Conservation (phyloP, 2,888 invertebrate genomes). For the Frankliniella fusca region DNA sequence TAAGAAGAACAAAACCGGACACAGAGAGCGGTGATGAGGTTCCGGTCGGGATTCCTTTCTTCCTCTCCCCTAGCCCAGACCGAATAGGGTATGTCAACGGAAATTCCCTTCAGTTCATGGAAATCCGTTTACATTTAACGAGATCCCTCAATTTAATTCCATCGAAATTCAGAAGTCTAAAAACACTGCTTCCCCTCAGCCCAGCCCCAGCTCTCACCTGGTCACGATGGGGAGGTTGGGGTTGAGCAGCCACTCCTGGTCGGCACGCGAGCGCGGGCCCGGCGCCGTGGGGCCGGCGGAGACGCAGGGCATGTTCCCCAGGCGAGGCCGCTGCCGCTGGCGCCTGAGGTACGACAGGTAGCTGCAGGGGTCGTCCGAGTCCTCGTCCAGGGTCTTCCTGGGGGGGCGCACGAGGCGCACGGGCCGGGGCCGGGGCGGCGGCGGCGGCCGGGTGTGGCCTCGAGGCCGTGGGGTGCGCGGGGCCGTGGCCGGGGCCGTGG, state of each 20-base stretch:
- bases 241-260: not conserved
- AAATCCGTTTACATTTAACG: too few species aligned
- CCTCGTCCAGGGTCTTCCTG: not conserved
- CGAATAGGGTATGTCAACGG: too few species aligned
- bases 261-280: not conserved
- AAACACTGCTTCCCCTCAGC: too few species aligned
- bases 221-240: conserved; percentile 3
- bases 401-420: conserved; percentile 1
- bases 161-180: too few species aligned
- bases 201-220: not conserved
- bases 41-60: too few species aligned
- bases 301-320: not conserved
- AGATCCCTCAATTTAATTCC: too few species aligned
- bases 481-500: not conserved
- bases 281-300: not conserved
- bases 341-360: conserved; percentile 3
- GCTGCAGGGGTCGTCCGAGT: not conserved
- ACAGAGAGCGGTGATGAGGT: too few species aligned
- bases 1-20: too few species aligned
- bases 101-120: too few species aligned
- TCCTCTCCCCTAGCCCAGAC: too few species aligned
- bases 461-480: not conserved
- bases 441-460: not conserved
- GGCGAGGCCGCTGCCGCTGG: not conserved
- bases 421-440: not conserved